Base-by-base conservation (phyloP, 2,113 vertebrate species). In the Mixornis gularis region DNA sequence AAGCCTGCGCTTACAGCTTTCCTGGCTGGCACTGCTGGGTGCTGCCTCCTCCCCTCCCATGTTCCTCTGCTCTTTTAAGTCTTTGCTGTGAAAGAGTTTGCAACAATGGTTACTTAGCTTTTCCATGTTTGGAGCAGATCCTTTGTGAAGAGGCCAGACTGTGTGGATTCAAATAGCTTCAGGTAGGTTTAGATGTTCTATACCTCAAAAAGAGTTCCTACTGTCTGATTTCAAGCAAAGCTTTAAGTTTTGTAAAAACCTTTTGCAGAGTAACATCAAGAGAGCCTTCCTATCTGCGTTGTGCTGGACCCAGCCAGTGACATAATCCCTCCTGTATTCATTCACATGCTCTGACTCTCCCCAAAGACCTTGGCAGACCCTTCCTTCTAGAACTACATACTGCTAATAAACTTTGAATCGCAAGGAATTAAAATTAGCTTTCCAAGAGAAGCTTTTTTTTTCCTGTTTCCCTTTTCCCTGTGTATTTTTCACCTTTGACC, bases 261-360 rank as follows among this genome's bases (percentile, higher is more conserved):
- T 0, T 78, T 84, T 62, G 29, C 25, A 36, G 40, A 71, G 15
- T 43, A 46, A 40, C 7, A 22, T 20, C 4, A 65, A 25, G 43
- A 32, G 41, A 6, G 3, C 7, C 22, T 56, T 43, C 14, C 8
- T 0, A 0, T 11, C 10, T 71, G 30, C 12, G 8, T 7, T 41
- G 25, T 2, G 1, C 13, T 60, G 21, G 21, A 90, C 16, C 15
- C 2, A 48, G 21, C 26, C 19, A 24, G 24, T 41, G 58, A 21
- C 4, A 5, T n/a, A 58, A 62, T 66, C 11, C 27, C 7, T 59
- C 11, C 19, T 3, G 0, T 38, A 26, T 30, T 69, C 5, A 22
- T 25, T 77, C 8, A 30, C 1, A 1, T 36, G 20, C 16, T 44
- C 25, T 44, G 46, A 36, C 38, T 70, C 9, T 38, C 4, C 12